Evolutionary conservation across 2,113 vertebrate genomes (phyloP), one percentile per base, ranked within the genome.

Genomic region (Pterocles burchelli): DNA sequence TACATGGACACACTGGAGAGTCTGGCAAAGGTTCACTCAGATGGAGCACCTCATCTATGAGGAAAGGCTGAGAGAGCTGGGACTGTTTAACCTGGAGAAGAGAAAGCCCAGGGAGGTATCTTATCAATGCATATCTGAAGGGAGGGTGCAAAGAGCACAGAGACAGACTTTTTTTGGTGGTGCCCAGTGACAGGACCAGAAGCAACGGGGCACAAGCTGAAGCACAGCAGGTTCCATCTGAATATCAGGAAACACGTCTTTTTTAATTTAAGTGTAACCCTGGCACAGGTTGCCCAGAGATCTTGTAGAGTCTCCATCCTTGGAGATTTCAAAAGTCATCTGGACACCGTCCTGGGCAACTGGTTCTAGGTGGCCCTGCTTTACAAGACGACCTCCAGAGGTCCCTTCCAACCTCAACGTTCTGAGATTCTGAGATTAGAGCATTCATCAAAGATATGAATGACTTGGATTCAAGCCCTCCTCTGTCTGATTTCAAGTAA

Each of bases 151-250:
- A 70, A 83, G 4, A 59, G 4, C 20, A 46, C 11, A 11, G 18
- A 41, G 18, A 7, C 41, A 41, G 21, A 9, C 11, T 79, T 11
- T 59, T 74, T 38, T 38, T 31, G 33, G 49, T 31, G 31, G 9
- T 61, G 33, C 21, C 10, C 33, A 46, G 22, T 52, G 22, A n/a
- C 11, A 65, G 17, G 24, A 59, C 13, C 58, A 87, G n/a, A 68
- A 33, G 28, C 16, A 34, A 13, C 28, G 15, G 4, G 21, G 2
- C 16, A 57, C 29, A 76, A 72, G 62, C 22, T 28, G 43, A 91
- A 90, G 29, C 6, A 33, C 0, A 1, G 18, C 13, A 79, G 2
- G 16, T 55, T 72, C 48, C 13, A 1, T 28, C 5, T 31, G 33
- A 85, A 52, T 29, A 43, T n/a, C 26, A 41, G 41, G 26, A 76